phyloP scores from a whole-genome alignment of 1,140 invertebrate species.

The Scaptomyza montana region DNA sequence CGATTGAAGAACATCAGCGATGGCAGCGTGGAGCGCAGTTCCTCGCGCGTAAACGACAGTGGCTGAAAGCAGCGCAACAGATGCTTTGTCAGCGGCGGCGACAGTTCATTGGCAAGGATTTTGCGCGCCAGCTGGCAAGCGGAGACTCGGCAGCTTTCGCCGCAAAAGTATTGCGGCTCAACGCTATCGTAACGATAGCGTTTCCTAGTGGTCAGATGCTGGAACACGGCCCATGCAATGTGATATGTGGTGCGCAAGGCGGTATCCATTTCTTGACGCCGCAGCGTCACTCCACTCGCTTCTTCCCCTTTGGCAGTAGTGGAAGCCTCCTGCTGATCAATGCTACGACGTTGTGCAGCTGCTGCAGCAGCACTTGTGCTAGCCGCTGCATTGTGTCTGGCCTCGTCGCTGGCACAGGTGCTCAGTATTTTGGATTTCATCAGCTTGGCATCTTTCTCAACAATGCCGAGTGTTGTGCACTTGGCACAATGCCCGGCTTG shows the following conservation, averaged over 20 bases:
- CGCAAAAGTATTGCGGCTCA: conserved; percentile 75
- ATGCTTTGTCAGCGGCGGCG: conserved; percentile 69
- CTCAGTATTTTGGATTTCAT: conserved; percentile 82
- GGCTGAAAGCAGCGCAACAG: conserved; percentile 78
- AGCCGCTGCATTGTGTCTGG: conserved; percentile 64
- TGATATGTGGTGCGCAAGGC: conserved; percentile 76
- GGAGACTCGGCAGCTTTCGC: conserved; percentile 70
- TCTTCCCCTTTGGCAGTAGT: conserved; percentile 22
- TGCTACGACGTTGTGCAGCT: conserved; percentile 45
- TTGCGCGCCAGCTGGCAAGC: conserved; percentile 76
- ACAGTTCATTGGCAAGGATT: conserved; percentile 77
- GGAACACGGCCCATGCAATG: conserved; percentile 81
- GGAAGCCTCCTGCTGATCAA: conserved; percentile 34
- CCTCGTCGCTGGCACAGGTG: conserved; percentile 75
- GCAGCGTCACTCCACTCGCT: conserved; percentile 38
- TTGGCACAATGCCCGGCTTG: conserved; percentile 71
- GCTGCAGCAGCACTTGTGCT: conserved; percentile 47
- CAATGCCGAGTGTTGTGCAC: conserved; percentile 77
- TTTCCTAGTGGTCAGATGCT: conserved; percentile 69
- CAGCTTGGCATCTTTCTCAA: conserved; percentile 77
- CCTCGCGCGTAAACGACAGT: conserved; percentile 72
- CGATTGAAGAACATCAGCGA: conserved; percentile 81
- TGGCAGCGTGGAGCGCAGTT: conserved; percentile 73
- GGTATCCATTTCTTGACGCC: conserved; percentile 54
- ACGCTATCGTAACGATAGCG: conserved; percentile 71